Base-by-base conservation (phyloP, 2,888 invertebrate species). In the Melolontha melolontha region DNA sequence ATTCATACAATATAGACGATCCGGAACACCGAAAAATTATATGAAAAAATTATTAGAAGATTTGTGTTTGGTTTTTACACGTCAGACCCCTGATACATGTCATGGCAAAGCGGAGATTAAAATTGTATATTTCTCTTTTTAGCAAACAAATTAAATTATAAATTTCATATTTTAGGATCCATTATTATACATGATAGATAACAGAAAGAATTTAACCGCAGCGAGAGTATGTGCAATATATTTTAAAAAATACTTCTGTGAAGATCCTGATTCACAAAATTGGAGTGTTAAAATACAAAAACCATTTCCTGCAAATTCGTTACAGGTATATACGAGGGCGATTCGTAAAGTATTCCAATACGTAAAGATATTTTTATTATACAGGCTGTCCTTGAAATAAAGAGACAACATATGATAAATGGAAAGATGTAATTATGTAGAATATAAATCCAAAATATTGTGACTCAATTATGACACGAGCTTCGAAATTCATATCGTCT, bases 131-230 rank as follows among this genome's bases (percentile, higher is more conserved):
- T 2, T 14, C 17, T 6, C 14, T 52, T 34, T 64, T 39, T 64
- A 62, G 8, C 8, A 49, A 49, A 5, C 8, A 12, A 2, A 49
- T 49, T 8, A 2, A 49, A 8, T 14, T 5, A 49, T 5, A 12
- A 14, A 6, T 44, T 44, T 44, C 6, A 7, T 34, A 59, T 84
- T 85, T 51, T 79, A 91, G 88, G 88, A 88, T 11, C 86, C 88
- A n/a, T 74, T 89, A 27, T 76, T 86, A n/a, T 86, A 88, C 76
- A 91, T 92, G 57, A 79, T 90, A 16, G 85, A 85, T 68, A 85
- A 85, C 16, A 84, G 84, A 62, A 84, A 84, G 10, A 82, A 85
- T 70, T 82, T 90, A 5, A 85, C 86, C 1, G 82, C 88, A 0
- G 81, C 83, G 10, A 84, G 86, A 40, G 84, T 89, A 68, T 91